phyloP scores from a whole-genome alignment of 2,113 vertebrate genomes.

The Callionymus lyra region DNA sequence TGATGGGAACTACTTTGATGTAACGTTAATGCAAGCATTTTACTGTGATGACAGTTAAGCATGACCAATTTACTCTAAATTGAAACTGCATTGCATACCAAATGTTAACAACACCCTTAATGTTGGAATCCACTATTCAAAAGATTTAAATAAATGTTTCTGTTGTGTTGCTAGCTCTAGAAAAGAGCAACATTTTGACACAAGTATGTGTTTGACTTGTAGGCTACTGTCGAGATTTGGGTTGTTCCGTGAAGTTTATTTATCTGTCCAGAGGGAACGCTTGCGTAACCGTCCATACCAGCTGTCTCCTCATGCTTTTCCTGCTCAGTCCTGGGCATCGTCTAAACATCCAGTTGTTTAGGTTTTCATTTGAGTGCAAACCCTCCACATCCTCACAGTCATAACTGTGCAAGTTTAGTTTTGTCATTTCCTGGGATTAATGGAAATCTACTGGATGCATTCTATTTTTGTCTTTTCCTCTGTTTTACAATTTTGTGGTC shows the following conservation, averaged over 20 bases:
- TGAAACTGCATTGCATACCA: no score
- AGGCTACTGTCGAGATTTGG: conserved; percentile 19
- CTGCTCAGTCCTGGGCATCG: conserved; percentile 16
- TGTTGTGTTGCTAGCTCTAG: no score
- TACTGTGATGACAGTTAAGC: no score
- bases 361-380: conserved; percentile 4
- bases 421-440: not conserved
- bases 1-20: no score
- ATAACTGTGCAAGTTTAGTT: conserved; percentile 1
- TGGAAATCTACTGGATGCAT: conserved; percentile 2
- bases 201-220: no score
- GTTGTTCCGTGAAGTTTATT: conserved; percentile 11
- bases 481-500: conserved; percentile 8
- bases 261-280: conserved; percentile 36
- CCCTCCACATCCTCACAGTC: not conserved
- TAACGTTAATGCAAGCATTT: no score
- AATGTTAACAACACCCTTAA: no score
- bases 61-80: no score
- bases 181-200: no score
- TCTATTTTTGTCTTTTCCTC: conserved; percentile 5
- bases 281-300: conserved; percentile 47
- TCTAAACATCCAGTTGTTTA: conserved; percentile 21
- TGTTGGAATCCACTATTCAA: no score
- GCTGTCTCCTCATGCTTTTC: conserved; percentile 39
- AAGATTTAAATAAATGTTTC: no score